Conservation (phyloP, 2,797 vertebrate species). For the Lacerta agilis region DNA sequence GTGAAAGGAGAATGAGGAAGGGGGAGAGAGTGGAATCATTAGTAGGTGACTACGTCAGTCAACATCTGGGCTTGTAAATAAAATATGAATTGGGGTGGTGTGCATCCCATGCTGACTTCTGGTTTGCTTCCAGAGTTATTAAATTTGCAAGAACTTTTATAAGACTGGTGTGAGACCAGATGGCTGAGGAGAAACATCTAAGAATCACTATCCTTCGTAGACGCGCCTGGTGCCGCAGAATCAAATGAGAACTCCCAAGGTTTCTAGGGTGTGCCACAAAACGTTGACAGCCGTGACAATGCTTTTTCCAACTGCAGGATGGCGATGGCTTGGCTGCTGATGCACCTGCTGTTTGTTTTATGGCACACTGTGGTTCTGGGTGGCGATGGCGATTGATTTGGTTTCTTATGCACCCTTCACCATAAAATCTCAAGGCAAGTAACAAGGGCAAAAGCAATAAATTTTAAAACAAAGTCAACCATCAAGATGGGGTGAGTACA, state of each 20-base stretch:
- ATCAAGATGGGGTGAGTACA: too few species aligned
- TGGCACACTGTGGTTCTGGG: background rate
- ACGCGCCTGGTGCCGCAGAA: background rate
- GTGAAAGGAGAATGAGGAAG: background rate
- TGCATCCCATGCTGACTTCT: slow-evolving; percentile 1
- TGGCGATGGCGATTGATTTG: background rate
- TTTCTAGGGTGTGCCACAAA: background rate
- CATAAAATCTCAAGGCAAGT: too few species aligned
- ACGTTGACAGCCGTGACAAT: background rate
- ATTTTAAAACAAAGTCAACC: too few species aligned
- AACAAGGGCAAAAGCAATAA: too few species aligned
- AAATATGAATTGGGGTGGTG: slow-evolving; percentile 1
- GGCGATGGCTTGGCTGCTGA: background rate
- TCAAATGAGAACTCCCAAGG: background rate
- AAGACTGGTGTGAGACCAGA: background rate
- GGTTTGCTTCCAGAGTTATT: background rate
- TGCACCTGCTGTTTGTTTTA: background rate
- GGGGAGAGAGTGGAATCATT: background rate
- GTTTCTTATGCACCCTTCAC: too few species aligned
- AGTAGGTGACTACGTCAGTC: background rate
- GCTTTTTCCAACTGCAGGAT: background rate
- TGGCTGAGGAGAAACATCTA: background rate
- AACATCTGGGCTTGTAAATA: slow-evolving; percentile 25
- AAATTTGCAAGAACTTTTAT: background rate
- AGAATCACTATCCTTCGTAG: background rate